Evolutionary conservation across 2,888 invertebrate genomes (phyloP).

Genomic region (Drosophila aldrichi): DNA sequence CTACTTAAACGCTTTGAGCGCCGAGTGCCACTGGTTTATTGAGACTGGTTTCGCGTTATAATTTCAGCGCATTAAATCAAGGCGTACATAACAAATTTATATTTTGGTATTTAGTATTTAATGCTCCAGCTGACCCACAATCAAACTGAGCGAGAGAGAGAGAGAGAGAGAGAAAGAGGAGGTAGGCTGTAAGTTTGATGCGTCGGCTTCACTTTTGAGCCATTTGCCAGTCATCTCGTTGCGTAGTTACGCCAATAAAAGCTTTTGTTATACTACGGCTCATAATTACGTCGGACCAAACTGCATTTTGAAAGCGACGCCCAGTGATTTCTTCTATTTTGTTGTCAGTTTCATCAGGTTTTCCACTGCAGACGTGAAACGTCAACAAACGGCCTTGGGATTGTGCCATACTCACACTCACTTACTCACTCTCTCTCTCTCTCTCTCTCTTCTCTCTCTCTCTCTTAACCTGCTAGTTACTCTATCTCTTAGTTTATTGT

Average conservation of each 20-base stretch:
- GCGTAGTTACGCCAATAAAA: conserved; percentile 37
- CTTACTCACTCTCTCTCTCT: neutral
- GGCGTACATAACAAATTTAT: conserved; percentile 33
- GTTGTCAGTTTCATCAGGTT: conserved; percentile 29
- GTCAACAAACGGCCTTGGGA: conserved; percentile 54
- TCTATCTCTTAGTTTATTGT: neutral
- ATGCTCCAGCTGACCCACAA: conserved; percentile 42
- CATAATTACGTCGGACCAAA: conserved; percentile 39
- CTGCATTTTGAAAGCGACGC: conserved; percentile 36
- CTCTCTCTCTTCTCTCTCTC: neutral
- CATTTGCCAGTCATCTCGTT: conserved; percentile 35
- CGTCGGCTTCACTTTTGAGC: neutral
- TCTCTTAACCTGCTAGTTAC: neutral
- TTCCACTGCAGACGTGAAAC: conserved; percentile 14
- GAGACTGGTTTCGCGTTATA: conserved; percentile 45
- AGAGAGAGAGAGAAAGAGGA: neutral
- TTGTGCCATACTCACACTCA: conserved; percentile 2
- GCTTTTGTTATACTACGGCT: conserved; percentile 21
- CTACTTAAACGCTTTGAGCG: conserved; percentile 1
- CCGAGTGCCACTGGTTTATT: conserved; percentile 2
- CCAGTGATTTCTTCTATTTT: conserved; percentile 51
- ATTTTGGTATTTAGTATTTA: conserved; percentile 21
- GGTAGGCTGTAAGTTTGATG: neutral
- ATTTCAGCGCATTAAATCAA: conserved; percentile 52
- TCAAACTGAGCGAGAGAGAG: neutral